These are phyloP conservation scores for Myotis vivesi DNA, from an alignment of 2,797 vertebrate genomes.

Conservation along the genomic window DNA sequence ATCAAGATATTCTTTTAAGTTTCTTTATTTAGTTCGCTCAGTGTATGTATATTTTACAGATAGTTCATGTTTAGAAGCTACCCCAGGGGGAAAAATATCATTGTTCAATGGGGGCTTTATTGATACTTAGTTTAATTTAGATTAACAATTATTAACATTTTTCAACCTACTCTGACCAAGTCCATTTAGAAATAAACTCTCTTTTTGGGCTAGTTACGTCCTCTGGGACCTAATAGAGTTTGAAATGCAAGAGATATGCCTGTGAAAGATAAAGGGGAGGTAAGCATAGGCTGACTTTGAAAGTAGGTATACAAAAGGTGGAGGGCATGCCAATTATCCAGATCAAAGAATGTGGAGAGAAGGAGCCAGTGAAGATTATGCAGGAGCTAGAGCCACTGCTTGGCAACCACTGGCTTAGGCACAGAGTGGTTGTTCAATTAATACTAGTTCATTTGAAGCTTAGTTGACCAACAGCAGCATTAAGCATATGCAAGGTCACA, in stretches of 20 bases:
- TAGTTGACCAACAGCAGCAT: constrained; percentile 22
- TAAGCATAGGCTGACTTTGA: background rate
- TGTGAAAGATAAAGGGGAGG: background rate
- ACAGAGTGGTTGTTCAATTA: constrained; percentile 9
- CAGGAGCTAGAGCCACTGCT: background rate
- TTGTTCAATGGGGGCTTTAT: background rate
- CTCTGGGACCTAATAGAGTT: background rate
- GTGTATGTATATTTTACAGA: background rate
- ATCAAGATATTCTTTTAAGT: background rate
- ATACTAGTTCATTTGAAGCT: constrained; percentile 28
- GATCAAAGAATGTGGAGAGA: constrained; percentile 25
- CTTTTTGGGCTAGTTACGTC: background rate
- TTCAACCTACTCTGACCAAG: background rate
- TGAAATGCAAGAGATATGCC: background rate
- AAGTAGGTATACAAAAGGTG: background rate
- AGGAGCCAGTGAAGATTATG: background rate
- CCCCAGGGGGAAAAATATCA: background rate
- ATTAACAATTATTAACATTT: constrained; percentile 28
- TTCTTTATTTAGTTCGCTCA: background rate
- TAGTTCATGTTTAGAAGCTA: background rate
- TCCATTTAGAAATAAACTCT: constrained; percentile 24
- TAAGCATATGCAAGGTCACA: constrained; percentile 23
- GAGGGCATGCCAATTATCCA: background rate
- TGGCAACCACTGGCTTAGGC: constrained; percentile 10
- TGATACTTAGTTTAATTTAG: constrained; percentile 43